Conservation (phyloP, 2,797 vertebrate genomes). For the Rhincodon typus region DNA sequence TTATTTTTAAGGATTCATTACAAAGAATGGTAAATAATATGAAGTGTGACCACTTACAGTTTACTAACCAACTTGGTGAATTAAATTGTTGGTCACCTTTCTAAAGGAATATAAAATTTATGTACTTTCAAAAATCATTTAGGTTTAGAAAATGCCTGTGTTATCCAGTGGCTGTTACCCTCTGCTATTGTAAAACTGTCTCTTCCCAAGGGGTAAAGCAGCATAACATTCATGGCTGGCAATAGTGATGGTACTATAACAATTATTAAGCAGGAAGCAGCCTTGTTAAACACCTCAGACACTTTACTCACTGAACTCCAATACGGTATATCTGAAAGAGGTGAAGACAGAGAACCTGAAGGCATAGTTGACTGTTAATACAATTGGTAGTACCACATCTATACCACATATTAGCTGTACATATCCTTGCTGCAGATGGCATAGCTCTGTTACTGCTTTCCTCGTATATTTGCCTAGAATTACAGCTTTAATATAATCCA, state of each 20-base stretch:
- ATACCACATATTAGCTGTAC: not conserved
- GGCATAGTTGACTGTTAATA: not conserved
- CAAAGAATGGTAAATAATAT: not conserved
- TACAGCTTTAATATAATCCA: not conserved
- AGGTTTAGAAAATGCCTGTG: not conserved
- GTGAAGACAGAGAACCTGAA: not conserved
- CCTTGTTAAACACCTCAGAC: not conserved
- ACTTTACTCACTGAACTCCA: not conserved
- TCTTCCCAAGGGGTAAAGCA: not conserved
- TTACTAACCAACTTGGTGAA: not conserved
- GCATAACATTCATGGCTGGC: not conserved
- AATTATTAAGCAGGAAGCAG: not conserved
- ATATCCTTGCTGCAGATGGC: not conserved
- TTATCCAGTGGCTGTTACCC: not conserved
- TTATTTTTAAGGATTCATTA: not conserved
- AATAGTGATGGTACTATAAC: not conserved
- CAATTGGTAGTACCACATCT: not conserved
- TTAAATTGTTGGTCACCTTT: not conserved
- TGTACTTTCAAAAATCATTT: not conserved
- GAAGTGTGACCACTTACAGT: not conserved
- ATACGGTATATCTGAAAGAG: not conserved
- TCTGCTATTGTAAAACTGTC: not conserved
- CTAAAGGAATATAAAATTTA: not conserved
- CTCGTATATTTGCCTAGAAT: not conserved
- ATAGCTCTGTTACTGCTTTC: not conserved